These are phyloP conservation scores for Cheilosia grossa DNA, from an alignment of 2,888 invertebrate species.

Conservation along the genomic window DNA sequence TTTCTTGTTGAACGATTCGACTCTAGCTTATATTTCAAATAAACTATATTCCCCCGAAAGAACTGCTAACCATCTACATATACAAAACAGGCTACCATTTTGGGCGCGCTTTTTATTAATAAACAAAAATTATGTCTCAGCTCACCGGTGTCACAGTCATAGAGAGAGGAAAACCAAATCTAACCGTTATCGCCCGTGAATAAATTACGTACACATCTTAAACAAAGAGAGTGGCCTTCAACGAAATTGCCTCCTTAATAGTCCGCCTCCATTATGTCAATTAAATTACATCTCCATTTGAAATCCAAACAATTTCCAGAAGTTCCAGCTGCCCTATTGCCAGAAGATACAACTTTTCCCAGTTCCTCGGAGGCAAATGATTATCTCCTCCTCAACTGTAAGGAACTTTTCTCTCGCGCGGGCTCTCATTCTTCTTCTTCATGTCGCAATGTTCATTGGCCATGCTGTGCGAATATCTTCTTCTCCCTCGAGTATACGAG, in stretches of 20 bases:
- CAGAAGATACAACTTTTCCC: constrained; percentile 54
- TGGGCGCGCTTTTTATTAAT: background rate
- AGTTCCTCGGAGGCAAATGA: constrained; percentile 22
- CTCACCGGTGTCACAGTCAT: constrained; percentile 24
- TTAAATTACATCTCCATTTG: constrained; percentile 73
- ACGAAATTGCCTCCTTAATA: constrained; percentile 30
- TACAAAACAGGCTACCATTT: background rate
- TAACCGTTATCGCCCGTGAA: constrained; percentile 60
- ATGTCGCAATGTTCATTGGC: constrained; percentile 51
- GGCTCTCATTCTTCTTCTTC: constrained; percentile 50
- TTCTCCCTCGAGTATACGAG: background rate
- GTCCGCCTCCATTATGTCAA: constrained; percentile 60
- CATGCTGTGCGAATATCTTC: background rate
- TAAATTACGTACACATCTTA: constrained; percentile 56
- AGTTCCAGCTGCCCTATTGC: constrained; percentile 56
- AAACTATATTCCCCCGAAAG: too few species aligned
- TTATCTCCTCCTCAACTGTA: constrained; percentile 44
- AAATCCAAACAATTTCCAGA: constrained; percentile 68
- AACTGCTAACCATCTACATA: background rate
- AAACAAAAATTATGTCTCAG: constrained; percentile 3
- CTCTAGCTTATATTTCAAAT: too few species aligned
- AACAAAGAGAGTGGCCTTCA: constrained; percentile 44
- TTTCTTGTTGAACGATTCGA: too few species aligned
- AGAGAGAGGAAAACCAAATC: constrained; percentile 12
- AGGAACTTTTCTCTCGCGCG: constrained; percentile 28